Evolutionary conservation across 2,888 invertebrate genomes (phyloP), one percentile per base, ranked within the genome.

Genomic region (Cryptosula pallasiana): DNA sequence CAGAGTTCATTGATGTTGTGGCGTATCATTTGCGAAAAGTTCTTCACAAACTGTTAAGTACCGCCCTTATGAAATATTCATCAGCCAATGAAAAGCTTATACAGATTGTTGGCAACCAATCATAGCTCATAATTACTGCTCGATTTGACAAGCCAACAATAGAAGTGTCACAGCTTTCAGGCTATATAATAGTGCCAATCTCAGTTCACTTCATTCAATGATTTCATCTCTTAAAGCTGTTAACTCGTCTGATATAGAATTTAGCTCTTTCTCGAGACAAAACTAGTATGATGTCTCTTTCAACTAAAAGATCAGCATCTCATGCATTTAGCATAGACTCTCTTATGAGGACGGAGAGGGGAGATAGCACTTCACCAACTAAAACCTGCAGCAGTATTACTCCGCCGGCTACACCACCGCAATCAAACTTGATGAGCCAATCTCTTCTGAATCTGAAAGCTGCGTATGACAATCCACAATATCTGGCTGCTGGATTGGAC

Each of bases 321-420:
- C 57, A 57, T 23, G 63, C 63, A 2, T 70, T 70, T 23, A 70
- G 70, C 70, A 70, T 70, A n/a, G 70, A 70, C 45, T 70, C 70
- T 36, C 45, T 70, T 23, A 70, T 70, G 25, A 54, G 29, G 16
- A 36, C 36, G 32, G 70, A 70, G 3, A 54, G 45, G 23, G 70
- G 70, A 25, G 45, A 36, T 5, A n/a, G n/a, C 5, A 23, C 32
- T 3, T 54, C 70, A 25, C 32, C 70, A 5, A 23, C 55, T 25
- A 36, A 70, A 45, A n/a, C 70, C 13, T 70, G 45, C 23, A 54
- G 27, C 32, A 70, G 70, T 36, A n/a, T 32, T 36, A 36, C 70
- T 25, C 45, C 70, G 5, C 70, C 36, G 20, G 29, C 63, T 3
- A 23, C 63, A 63, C 63, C 63, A 13, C 63, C 20, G n/a, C 70